Evolutionary conservation across 2,113 vertebrate species (phyloP).

Genomic region (Notechis scutatus): DNA sequence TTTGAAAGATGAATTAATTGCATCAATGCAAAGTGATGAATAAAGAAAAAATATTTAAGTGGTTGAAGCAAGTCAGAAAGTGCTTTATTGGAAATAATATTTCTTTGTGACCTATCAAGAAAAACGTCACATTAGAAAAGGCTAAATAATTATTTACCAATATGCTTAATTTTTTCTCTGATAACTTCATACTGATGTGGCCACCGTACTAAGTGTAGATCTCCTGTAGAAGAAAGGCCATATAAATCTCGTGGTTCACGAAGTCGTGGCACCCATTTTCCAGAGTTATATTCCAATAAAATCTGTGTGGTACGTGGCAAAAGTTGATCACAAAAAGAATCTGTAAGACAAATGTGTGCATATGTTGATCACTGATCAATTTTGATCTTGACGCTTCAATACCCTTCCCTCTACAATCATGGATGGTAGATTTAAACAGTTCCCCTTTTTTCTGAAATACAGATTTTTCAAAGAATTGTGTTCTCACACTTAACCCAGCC

Average conservation of each 20-base stretch:
- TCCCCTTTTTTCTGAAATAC: neutral
- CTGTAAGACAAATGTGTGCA: constrained; percentile 19
- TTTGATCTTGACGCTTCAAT: neutral
- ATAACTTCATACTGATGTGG: constrained; percentile 73
- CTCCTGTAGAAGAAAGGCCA: constrained; percentile 48
- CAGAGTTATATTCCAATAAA: constrained; percentile 61
- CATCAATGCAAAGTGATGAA: neutral
- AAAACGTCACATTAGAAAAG: neutral
- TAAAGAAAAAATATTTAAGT: neutral
- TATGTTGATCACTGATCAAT: neutral
- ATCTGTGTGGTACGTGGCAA: constrained; percentile 68
- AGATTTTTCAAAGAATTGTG: neutral
- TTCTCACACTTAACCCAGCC: neutral
- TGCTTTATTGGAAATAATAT: neutral
- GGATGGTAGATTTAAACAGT: neutral
- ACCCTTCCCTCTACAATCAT: neutral
- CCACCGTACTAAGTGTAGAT: constrained; percentile 65
- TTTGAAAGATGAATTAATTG: neutral
- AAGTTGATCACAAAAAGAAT: constrained; percentile 37
- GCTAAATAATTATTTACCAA: constrained; percentile 57
- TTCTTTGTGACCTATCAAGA: neutral
- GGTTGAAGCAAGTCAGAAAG: neutral
- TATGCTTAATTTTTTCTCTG: constrained; percentile 69
- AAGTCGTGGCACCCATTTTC: constrained; percentile 60
- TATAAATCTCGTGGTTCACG: constrained; percentile 63